Percentiles rank a stretch among this genome's conserved stretches.
phyloP scores from a whole-genome alignment of 2,113 vertebrate species.

The Rhinolophus ferrumequinum region DNA sequence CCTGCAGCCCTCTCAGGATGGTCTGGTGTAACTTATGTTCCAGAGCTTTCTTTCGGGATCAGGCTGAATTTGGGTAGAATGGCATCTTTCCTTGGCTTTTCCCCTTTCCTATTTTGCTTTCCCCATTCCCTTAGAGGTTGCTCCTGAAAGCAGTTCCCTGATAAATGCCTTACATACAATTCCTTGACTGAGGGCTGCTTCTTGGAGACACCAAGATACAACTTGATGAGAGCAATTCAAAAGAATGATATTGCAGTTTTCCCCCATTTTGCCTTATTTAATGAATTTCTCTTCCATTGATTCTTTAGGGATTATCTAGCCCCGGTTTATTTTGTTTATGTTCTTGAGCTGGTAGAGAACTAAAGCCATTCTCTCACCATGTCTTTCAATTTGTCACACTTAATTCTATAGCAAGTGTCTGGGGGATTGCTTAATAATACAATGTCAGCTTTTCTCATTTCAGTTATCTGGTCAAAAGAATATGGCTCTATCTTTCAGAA shows the following conservation, averaged over 20 bases:
- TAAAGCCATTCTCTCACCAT: not conserved
- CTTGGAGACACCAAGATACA: not conserved
- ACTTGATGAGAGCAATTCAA: not conserved
- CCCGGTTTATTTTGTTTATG: conserved; percentile 8
- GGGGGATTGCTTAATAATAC: conserved; percentile 46
- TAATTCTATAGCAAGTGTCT: conserved; percentile 41
- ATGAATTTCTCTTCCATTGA: not conserved
- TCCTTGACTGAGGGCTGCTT: not conserved
- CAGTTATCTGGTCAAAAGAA: conserved; percentile 59
- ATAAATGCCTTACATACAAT: not conserved
- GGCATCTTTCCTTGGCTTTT: not conserved
- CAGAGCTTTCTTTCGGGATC: not conserved
- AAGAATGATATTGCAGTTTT: not conserved
- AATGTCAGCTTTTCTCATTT: conserved; percentile 57
- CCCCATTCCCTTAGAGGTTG: not conserved
- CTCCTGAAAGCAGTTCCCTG: not conserved
- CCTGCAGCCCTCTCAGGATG: not conserved
- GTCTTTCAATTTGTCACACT: not conserved
- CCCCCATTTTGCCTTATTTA: conserved; percentile 10
- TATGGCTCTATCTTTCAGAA: conserved; percentile 55
- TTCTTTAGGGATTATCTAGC: not conserved
- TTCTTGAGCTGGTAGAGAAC: not conserved
- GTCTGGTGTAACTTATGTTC: not conserved
- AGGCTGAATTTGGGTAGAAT: not conserved
- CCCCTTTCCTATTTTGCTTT: not conserved